These are phyloP conservation scores for Carposina sasakii DNA, from an alignment of 1,140 invertebrate species.

Conservation along the genomic window DNA sequence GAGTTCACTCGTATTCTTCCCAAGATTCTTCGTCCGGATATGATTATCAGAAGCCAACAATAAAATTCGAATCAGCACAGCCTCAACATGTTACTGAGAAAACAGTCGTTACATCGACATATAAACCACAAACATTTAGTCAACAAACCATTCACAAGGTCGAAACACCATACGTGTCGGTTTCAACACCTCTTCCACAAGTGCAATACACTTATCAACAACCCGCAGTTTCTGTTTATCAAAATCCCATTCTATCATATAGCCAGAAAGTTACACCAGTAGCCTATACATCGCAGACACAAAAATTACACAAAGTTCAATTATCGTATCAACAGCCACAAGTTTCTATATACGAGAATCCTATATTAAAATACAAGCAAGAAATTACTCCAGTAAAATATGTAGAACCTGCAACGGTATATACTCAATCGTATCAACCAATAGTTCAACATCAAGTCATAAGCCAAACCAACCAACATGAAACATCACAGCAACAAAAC, in stretches of 20 bases:
- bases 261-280: conserved; percentile 48
- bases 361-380: conserved; percentile 51
- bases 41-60: conserved; percentile 29
- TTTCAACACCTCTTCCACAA: conserved; percentile 46
- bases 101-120: conserved; percentile 23
- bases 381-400: conserved; percentile 47
- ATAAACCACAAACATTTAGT: conserved; percentile 38
- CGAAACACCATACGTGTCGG: conserved; percentile 30
- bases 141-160: conserved; percentile 43
- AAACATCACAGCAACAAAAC: conserved; percentile 30
- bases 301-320: too few species aligned
- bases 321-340: conserved; percentile 49
- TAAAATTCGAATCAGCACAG: conserved; percentile 33
- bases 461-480: conserved; percentile 34
- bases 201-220: conserved; percentile 41
- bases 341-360: conserved; percentile 58
- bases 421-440: conserved; percentile 47
- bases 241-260: conserved; percentile 60
- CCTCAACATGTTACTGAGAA: conserved; percentile 26
- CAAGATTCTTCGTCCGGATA: conserved; percentile 28
- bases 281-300: too few species aligned
- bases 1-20: conserved; percentile 20
- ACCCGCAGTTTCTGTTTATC: conserved; percentile 49
- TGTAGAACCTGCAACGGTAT: conserved; percentile 42
- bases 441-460: conserved; percentile 29